Conservation (phyloP, 2,888 invertebrate species). For the Cosmia pyralina region DNA sequence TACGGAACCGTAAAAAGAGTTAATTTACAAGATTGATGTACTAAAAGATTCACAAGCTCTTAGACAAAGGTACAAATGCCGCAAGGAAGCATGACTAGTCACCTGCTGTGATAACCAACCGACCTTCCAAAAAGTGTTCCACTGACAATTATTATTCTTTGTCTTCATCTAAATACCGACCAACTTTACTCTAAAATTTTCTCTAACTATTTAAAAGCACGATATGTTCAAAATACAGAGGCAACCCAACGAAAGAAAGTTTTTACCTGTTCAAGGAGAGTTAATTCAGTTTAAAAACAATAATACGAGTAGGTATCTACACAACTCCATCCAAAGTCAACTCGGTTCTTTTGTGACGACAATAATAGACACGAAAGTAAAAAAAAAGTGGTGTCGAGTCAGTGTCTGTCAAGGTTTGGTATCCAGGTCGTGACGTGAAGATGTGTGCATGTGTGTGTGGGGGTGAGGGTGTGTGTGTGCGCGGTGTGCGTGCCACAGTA, state of each 20-base stretch:
- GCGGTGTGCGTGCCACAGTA: conserved; percentile 6
- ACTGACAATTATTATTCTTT: background rate
- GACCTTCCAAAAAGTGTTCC: background rate
- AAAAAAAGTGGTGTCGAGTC: conserved; percentile 5
- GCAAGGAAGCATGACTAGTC: background rate
- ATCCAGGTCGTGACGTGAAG: conserved; percentile 5
- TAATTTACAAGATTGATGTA: too few relatives aligned
- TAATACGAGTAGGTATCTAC: background rate
- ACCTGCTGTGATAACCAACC: background rate
- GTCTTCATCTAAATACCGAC: background rate
- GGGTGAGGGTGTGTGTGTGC: background rate
- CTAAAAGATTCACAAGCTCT: background rate
- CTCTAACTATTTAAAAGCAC: background rate
- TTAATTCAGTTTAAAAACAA: conserved; percentile 12
- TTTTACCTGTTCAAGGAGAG: conserved; percentile 7
- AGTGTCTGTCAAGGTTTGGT: conserved; percentile 9
- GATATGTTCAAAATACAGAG: background rate
- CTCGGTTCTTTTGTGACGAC: background rate
- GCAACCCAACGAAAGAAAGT: background rate
- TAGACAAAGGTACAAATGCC: background rate
- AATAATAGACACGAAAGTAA: conserved; percentile 1
- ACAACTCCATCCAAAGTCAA: background rate
- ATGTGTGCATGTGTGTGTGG: background rate
- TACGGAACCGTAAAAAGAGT: too few relatives aligned
- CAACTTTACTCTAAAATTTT: background rate